phyloP scores from a whole-genome alignment of 2,797 vertebrate species.

The Malurus splendens region DNA sequence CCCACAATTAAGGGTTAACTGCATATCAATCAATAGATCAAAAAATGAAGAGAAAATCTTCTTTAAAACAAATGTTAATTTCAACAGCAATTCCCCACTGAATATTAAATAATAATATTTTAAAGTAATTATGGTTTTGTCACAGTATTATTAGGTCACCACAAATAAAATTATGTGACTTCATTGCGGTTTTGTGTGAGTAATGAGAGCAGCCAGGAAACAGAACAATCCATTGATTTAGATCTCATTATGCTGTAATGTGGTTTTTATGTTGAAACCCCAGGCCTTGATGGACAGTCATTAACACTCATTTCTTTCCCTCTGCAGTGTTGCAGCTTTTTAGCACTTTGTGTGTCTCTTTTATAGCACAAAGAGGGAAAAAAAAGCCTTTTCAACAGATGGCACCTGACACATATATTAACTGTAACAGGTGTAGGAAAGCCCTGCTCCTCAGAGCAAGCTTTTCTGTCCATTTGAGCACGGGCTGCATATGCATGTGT shows the following conservation, averaged over 20 bases:
- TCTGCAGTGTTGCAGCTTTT: background rate
- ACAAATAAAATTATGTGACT: constrained; percentile 36
- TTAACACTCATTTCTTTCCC: background rate
- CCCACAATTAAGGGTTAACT: background rate
- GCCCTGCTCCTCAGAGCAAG: background rate
- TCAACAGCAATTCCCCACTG: background rate
- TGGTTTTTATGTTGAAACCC: constrained; percentile 36
- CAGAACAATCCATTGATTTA: constrained; percentile 37
- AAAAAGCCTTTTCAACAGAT: constrained; percentile 1
- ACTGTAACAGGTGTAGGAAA: background rate
- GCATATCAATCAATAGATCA: constrained; percentile 11
- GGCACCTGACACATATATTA: constrained; percentile 11
- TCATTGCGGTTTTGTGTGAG: background rate
- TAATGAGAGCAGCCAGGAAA: constrained; percentile 26
- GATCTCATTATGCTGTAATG: constrained; percentile 44
- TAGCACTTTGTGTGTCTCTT: background rate
- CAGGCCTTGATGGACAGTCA: constrained; percentile 34
- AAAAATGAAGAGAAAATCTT: background rate
- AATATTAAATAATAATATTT: constrained; percentile 13
- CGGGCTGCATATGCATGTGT: background rate
- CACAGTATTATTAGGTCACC: background rate
- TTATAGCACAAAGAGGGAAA: background rate
- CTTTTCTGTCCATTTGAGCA: constrained; percentile 4
- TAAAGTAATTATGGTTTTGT: constrained; percentile 30
- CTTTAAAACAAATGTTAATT: constrained; percentile 8